Percentiles rank a stretch among this genome's conserved stretches.
These are phyloP conservation scores for Calameuta pallipes DNA, from an alignment of 2,888 invertebrate species.

Conservation along the genomic window DNA sequence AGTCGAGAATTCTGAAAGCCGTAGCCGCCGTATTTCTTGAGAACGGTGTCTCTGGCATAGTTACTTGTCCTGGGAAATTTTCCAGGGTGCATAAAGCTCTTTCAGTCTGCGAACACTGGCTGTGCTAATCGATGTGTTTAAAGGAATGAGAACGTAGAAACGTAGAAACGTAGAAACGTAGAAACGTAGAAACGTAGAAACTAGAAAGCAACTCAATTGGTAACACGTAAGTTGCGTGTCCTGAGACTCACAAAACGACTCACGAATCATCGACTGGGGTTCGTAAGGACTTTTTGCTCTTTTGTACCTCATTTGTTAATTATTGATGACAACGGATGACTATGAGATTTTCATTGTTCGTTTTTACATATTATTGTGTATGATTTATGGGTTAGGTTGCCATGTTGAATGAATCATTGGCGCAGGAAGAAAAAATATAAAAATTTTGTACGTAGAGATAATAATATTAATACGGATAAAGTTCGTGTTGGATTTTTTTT, in stretches of 20 bases:
- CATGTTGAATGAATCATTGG: background rate
- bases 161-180: background rate
- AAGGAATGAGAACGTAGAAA: background rate
- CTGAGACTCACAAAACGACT: background rate
- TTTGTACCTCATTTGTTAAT: background rate
- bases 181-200: background rate
- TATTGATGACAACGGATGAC: background rate
- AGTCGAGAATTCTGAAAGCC: background rate
- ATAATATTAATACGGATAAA: background rate
- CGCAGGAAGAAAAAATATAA: background rate
- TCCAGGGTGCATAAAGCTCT: background rate
- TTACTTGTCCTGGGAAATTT: background rate
- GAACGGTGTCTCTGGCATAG: background rate
- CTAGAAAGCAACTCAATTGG: background rate
- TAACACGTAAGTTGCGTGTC: background rate
- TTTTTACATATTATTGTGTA: background rate
- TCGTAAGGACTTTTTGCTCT: background rate
- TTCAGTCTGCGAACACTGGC: background rate
- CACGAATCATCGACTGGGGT: background rate
- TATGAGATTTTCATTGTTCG: background rate
- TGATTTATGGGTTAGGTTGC: background rate
- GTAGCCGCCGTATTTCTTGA: slow-evolving; percentile 1
- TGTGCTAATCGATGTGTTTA: background rate
- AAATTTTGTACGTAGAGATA: background rate
- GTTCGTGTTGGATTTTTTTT: background rate